These are phyloP conservation scores for Ecdyonurus torrentis DNA, from an alignment of 2,888 invertebrate species.

Conservation along the genomic window DNA sequence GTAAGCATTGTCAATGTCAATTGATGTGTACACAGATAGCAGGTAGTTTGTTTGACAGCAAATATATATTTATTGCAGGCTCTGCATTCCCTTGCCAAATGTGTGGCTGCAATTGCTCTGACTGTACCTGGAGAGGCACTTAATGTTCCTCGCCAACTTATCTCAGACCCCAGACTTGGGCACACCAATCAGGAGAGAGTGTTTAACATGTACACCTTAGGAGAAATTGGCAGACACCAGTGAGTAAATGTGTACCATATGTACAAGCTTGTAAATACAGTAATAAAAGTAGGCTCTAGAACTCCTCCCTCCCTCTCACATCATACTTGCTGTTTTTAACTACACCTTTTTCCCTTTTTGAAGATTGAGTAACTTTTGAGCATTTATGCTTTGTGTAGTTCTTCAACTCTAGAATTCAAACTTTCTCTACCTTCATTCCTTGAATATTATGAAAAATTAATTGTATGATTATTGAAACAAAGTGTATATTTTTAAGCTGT, in stretches of 20 bases:
- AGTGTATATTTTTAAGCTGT: not conserved
- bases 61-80: too few species aligned
- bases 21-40: not conserved
- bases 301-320: too few species aligned
- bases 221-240: conserved; percentile 92
- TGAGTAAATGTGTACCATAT: too few species aligned
- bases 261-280: too few species aligned
- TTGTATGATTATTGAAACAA: too few species aligned
- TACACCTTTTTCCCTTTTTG: conserved; percentile 5
- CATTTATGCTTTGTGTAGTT: not conserved
- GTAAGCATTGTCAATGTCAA: not conserved
- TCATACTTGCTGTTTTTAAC: not conserved
- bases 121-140: conserved; percentile 27
- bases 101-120: conserved; percentile 64
- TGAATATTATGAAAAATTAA: too few species aligned
- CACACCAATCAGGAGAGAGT: conserved; percentile 68
- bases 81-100: conserved; percentile 91
- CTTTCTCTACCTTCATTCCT: too few species aligned
- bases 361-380: too few species aligned
- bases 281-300: too few species aligned
- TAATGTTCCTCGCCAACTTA: not conserved
- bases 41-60: not conserved
- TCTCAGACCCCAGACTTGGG: conserved; percentile 17
- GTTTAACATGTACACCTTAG: conserved; percentile 86
- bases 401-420: too few species aligned